phyloP scores from a whole-genome alignment of 1,140 invertebrate species.

The Drosophila mojavensis region DNA sequence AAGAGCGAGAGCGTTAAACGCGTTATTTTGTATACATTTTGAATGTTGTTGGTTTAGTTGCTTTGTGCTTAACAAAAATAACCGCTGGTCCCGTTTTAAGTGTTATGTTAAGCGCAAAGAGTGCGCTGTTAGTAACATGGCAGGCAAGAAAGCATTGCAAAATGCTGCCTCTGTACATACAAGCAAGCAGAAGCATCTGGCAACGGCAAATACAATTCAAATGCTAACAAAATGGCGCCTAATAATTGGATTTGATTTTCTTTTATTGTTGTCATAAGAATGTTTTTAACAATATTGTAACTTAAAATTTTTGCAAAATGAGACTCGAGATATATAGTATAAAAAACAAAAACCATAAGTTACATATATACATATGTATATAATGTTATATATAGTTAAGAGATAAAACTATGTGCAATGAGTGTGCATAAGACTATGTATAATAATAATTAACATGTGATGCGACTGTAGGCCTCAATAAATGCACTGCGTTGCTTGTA shows the following conservation, averaged over 20 bases:
- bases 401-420: conserved; percentile 65
- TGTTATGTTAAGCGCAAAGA: conserved; percentile 48
- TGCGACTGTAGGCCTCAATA: conserved; percentile 52
- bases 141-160: conserved; percentile 32
- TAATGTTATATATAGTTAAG: conserved; percentile 30
- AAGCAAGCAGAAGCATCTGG: background rate
- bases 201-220: conserved; percentile 37
- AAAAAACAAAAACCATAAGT: conserved; percentile 49
- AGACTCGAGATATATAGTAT: conserved; percentile 49
- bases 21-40: conserved; percentile 77
- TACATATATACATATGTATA: conserved; percentile 37
- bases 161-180: conserved; percentile 15
- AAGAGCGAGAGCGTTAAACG: conserved; percentile 67
- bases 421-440: conserved; percentile 59
- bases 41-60: conserved; percentile 27
- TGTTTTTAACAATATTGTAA: conserved; percentile 42
- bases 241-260: conserved; percentile 20
- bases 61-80: conserved; percentile 18
- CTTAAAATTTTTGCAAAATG: conserved; percentile 55
- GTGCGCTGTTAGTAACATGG: conserved; percentile 54
- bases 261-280: conserved; percentile 61
- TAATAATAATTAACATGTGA: conserved; percentile 67
- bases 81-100: conserved; percentile 26
- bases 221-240: conserved; percentile 36
- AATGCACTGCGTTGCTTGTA: conserved; percentile 62